phyloP scores from a whole-genome alignment of 2,797 vertebrate genomes.

The Linurgus olivaceus region DNA sequence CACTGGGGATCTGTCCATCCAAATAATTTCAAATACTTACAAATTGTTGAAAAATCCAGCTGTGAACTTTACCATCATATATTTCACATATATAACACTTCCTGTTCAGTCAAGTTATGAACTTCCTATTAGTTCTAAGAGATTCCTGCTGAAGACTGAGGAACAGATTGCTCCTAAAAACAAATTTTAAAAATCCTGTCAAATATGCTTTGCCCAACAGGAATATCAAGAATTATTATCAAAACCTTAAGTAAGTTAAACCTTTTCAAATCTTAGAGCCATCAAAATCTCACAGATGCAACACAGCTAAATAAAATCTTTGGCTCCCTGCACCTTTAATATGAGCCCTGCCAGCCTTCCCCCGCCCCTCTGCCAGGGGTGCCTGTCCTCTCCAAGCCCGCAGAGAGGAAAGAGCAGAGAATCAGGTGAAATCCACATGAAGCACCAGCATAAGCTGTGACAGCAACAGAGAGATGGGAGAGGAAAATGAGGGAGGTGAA shows the following conservation, averaged over 20 bases:
- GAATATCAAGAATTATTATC: neutral
- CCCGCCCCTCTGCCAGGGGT: neutral
- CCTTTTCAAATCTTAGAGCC: neutral
- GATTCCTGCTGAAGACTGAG: neutral
- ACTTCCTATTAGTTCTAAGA: neutral
- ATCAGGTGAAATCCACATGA: neutral
- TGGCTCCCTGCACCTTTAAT: neutral
- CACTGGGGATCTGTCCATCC: neutral
- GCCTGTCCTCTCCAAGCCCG: neutral
- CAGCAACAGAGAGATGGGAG: neutral
- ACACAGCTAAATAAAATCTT: neutral
- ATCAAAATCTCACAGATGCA: neutral
- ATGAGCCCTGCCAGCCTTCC: neutral
- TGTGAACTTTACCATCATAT: neutral
- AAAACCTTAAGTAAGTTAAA: neutral
- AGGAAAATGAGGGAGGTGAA: conserved; percentile 35
- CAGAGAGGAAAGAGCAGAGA: neutral
- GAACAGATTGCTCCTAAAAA: neutral
- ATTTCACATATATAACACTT: neutral
- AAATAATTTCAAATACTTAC: neutral
- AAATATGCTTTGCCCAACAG: neutral
- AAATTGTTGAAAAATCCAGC: neutral
- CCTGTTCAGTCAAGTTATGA: neutral
- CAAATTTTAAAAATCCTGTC: neutral
- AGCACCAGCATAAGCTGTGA: neutral